Percentiles rank a stretch among this genome's conserved stretches.
These are phyloP conservation scores for Psephotus haematonotus DNA, from an alignment of 2,113 vertebrate genomes.

Conservation along the genomic window DNA sequence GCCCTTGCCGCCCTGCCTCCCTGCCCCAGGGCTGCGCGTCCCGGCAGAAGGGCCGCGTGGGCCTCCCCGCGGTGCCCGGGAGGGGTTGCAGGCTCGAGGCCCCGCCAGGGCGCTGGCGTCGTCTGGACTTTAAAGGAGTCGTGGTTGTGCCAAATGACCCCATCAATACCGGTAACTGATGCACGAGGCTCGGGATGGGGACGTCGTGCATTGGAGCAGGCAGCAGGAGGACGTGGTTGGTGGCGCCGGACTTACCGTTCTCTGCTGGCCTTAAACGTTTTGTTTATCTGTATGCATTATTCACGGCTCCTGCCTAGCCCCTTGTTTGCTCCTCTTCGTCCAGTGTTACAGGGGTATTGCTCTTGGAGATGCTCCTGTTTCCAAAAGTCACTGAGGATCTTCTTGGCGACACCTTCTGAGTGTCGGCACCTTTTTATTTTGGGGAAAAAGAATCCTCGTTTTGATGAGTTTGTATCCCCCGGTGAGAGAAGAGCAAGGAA, in stretches of 20 bases:
- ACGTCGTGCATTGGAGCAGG: accelerated
- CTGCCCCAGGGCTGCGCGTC: not conserved
- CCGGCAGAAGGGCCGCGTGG: not conserved
- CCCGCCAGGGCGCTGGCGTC: not conserved
- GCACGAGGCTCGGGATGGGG: not conserved
- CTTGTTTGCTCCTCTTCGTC: not conserved
- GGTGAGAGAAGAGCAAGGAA: not conserved
- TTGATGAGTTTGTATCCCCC: not conserved
- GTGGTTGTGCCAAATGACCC: not conserved
- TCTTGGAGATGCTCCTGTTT: not conserved
- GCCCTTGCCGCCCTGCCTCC: not conserved
- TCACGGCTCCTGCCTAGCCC: not conserved
- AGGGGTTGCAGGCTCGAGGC: not conserved
- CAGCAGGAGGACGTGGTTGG: accelerated
- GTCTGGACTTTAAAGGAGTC: accelerated
- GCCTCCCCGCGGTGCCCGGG: too few relatives aligned
- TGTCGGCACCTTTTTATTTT: too few relatives aligned
- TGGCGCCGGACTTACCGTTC: accelerated
- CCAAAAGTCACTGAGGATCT: not conserved
- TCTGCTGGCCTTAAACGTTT: accelerated
- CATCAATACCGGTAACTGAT: not conserved
- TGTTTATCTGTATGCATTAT: not conserved
- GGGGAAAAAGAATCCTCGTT: not conserved
- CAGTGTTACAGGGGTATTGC: accelerated
- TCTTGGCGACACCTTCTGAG: too few relatives aligned